phyloP scores from a whole-genome alignment of 2,888 invertebrate species.

The Papilio elwesi region DNA sequence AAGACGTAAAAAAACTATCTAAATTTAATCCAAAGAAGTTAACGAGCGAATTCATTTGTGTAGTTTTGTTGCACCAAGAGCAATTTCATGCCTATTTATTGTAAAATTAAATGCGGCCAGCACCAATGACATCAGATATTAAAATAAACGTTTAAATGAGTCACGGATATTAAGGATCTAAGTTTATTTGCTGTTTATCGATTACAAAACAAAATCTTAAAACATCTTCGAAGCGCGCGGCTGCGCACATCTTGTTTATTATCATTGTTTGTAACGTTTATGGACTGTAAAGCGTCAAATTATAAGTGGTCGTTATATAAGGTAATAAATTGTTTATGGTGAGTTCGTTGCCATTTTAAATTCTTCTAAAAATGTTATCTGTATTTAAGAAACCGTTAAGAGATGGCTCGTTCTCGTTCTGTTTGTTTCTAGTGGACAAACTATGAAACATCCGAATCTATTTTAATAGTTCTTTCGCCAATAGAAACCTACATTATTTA shows the following conservation, averaged over 20 bases:
- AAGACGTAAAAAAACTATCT: slow-evolving; percentile 4
- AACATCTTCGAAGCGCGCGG: slow-evolving; percentile 37
- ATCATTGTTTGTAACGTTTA: slow-evolving; percentile 51
- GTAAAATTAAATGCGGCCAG: slow-evolving; percentile 1
- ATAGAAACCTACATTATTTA: neutral
- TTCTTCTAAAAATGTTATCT: slow-evolving; percentile 32
- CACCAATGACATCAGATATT: slow-evolving; percentile 24
- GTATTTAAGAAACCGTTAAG: slow-evolving; percentile 14
- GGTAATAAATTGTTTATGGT: slow-evolving; percentile 49
- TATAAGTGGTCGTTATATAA: slow-evolving; percentile 52
- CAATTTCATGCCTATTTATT: slow-evolving; percentile 18
- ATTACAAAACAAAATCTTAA: slow-evolving; percentile 30
- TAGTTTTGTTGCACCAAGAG: slow-evolving; percentile 14
- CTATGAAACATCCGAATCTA: neutral
- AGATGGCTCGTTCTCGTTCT: neutral
- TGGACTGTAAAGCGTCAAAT: slow-evolving; percentile 52
- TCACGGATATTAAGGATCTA: slow-evolving; percentile 24
- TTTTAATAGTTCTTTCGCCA: neutral
- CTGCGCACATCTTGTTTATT: slow-evolving; percentile 47
- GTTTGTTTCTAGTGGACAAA: neutral
- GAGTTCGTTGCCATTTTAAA: slow-evolving; percentile 41
- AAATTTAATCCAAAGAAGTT: slow-evolving; percentile 46
- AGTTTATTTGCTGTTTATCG: slow-evolving; percentile 32
- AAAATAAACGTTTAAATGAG: slow-evolving; percentile 26
- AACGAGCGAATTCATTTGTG: slow-evolving; percentile 51